These are phyloP conservation scores for Pseudopleuronectes americanus DNA, from an alignment of 2,797 vertebrate species.

Conservation along the genomic window DNA sequence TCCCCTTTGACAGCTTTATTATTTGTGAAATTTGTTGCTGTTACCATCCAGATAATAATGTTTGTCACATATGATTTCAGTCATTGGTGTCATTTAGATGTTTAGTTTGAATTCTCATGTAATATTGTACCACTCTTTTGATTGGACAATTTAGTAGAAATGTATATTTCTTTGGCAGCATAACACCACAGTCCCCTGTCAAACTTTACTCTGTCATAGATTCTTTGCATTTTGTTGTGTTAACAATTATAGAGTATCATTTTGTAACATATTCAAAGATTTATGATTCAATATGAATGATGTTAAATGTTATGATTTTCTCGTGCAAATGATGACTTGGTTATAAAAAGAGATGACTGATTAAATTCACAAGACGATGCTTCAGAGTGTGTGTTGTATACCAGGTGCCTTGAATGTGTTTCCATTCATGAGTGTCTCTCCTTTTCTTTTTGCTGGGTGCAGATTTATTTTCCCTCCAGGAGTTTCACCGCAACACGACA, in stretches of 20 bases:
- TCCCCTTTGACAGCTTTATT: too few species aligned
- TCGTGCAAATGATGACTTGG: slow-evolving; percentile 77
- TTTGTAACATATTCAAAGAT: slow-evolving; percentile 80
- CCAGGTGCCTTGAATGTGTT: not conserved
- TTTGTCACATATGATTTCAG: slow-evolving; percentile 31
- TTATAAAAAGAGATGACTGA: slow-evolving; percentile 68
- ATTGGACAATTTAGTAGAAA: slow-evolving; percentile 26
- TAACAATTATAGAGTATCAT: slow-evolving; percentile 71
- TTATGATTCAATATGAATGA: slow-evolving; percentile 73
- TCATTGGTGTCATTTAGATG: slow-evolving; percentile 29
- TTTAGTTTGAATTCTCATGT: slow-evolving; percentile 41
- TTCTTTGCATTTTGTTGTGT: slow-evolving; percentile 72
- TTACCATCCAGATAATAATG: slow-evolving; percentile 27
- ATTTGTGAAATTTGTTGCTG: not conserved
- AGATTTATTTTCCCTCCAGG: not conserved
- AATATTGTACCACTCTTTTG: slow-evolving; percentile 32
- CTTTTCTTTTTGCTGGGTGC: not conserved
- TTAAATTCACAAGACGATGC: slow-evolving; percentile 74
- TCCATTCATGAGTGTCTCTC: not conserved
- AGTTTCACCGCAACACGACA: not conserved
- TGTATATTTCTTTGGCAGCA: slow-evolving; percentile 38
- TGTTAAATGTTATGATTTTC: slow-evolving; percentile 80
- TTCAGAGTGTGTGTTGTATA: slow-evolving; percentile 43
- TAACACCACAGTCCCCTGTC: slow-evolving; percentile 37
- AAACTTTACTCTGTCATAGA: slow-evolving; percentile 50